phyloP scores from a whole-genome alignment of 1,140 invertebrate species.

The Polypedilum pembai region DNA sequence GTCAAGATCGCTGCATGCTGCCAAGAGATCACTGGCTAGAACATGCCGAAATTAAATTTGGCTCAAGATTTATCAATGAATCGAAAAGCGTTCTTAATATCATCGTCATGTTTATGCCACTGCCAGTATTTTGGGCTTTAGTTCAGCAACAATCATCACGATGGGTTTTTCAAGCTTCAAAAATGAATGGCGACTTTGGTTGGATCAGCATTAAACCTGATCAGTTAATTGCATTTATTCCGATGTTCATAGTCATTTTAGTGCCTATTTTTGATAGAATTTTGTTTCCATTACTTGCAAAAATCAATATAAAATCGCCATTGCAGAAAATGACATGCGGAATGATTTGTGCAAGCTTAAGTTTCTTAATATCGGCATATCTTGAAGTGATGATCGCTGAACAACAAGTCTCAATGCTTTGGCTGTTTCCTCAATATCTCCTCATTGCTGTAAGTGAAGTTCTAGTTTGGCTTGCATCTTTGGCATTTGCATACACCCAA shows the following conservation, averaged over 20 bases:
- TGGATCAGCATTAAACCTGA: slow-evolving; percentile 50
- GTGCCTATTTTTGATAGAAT: slow-evolving; percentile 58
- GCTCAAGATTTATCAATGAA: slow-evolving; percentile 46
- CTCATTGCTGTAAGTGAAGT: not conserved
- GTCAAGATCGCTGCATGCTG: not conserved
- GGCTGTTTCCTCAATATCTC: not conserved
- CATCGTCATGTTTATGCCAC: slow-evolving; percentile 51
- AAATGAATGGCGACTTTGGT: slow-evolving; percentile 54
- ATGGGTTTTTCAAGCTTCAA: slow-evolving; percentile 64
- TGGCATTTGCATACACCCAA: not conserved
- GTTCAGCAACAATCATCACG: slow-evolving; percentile 56
- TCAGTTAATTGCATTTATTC: slow-evolving; percentile 60
- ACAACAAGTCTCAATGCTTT: not conserved
- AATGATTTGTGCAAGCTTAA: not conserved
- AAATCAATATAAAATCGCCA: slow-evolving; percentile 31
- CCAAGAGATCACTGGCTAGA: slow-evolving; percentile 60
- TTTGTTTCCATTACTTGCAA: slow-evolving; percentile 47
- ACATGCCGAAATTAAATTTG: slow-evolving; percentile 59
- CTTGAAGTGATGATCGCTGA: not conserved
- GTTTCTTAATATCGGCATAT: not conserved
- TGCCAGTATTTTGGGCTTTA: slow-evolving; percentile 64
- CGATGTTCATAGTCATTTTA: slow-evolving; percentile 55
- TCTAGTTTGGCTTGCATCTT: not conserved
- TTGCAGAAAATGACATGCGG: not conserved
- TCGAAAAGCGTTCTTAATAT: not conserved